phyloP scores from a whole-genome alignment of 2,797 vertebrate species.

The Thamnophis elegans region DNA sequence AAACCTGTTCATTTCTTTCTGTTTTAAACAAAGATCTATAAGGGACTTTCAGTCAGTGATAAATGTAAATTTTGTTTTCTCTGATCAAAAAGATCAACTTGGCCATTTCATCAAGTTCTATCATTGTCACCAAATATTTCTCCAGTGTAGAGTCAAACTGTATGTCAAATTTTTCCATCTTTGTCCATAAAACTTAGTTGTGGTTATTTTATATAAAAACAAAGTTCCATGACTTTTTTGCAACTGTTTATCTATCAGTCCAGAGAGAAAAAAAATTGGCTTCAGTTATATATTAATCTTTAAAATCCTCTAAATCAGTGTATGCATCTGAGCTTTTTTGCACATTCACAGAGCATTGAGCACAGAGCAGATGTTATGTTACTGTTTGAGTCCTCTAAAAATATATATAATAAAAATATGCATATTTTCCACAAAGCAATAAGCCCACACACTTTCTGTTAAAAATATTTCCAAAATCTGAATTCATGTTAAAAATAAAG shows the following conservation, averaged over 20 bases:
- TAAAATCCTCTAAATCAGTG: background rate
- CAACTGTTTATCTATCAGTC: background rate
- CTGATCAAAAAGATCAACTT: background rate
- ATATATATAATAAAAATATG: background rate
- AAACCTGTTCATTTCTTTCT: background rate
- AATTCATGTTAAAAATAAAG: background rate
- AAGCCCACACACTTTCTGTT: background rate
- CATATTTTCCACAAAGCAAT: background rate
- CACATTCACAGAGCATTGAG: background rate
- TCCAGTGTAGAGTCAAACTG: background rate
- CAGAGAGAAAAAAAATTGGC: background rate
- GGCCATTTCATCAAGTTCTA: background rate
- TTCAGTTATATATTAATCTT: background rate
- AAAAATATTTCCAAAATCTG: background rate
- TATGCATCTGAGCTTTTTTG: background rate
- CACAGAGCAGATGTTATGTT: background rate
- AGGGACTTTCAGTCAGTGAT: background rate
- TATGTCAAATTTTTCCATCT: background rate
- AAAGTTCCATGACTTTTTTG: background rate
- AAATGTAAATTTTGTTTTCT: background rate
- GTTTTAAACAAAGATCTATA: background rate
- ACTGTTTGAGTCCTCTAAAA: background rate
- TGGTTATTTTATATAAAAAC: background rate
- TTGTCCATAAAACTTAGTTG: background rate
- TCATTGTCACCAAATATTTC: background rate